A percentile compares a stretch with the other conserved stretches of the same genome.
Conservation (phyloP, 2,113 vertebrate species). For the Myrmecobius fasciatus region DNA sequence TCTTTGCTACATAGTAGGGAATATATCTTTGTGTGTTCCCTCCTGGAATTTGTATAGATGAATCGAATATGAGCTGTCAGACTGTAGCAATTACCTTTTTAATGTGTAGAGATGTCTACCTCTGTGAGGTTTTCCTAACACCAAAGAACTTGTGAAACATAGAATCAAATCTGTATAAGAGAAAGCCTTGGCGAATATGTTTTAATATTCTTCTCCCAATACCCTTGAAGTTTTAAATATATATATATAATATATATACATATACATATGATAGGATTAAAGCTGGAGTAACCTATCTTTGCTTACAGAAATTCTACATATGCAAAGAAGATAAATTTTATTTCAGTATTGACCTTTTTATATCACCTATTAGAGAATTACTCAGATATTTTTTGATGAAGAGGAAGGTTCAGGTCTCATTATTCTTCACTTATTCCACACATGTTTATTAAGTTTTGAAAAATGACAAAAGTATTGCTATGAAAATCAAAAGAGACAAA, state of each 20-base stretch:
- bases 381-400: constrained; percentile 5
- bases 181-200: background rate
- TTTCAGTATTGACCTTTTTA: background rate
- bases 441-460: background rate
- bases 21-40: background rate
- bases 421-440: constrained; percentile 5
- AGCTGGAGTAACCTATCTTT: background rate
- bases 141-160: background rate
- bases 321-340: background rate
- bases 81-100: background rate
- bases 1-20: background rate
- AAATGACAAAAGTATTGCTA: background rate
- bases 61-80: background rate
- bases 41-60: background rate
- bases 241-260: too few relatives aligned
- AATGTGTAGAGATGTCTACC: background rate
- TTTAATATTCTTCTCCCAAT: background rate
- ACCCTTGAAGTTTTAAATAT: background rate
- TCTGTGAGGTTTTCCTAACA: background rate
- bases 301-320: background rate
- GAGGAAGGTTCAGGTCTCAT: background rate
- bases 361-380: background rate
- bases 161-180: background rate
- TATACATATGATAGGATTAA: background rate
- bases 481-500: background rate